phyloP scores from a whole-genome alignment of 1,140 invertebrate species.

The Holcopasites calliopsidis region DNA sequence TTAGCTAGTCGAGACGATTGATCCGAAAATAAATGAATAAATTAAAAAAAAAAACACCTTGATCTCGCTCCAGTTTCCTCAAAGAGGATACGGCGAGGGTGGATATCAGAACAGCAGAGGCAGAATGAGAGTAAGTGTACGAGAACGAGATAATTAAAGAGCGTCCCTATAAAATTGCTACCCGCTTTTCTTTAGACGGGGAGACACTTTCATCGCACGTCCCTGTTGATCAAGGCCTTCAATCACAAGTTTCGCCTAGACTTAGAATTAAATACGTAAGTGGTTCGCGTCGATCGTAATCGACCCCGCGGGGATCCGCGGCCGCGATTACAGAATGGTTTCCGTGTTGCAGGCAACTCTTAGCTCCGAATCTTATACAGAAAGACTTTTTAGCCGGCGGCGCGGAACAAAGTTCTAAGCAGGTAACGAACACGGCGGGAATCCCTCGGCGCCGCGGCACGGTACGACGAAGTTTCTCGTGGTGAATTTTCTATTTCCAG shows the following conservation, averaged over 20 bases:
- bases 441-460: too few species aligned
- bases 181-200: constrained; percentile 85
- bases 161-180: too few species aligned
- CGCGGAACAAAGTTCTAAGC: constrained; percentile 85
- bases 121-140: constrained; percentile 79
- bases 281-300: constrained; percentile 66
- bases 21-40: too few species aligned
- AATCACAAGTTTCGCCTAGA: constrained; percentile 97
- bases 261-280: constrained; percentile 97
- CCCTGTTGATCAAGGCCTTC: constrained; percentile 96
- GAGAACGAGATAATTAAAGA: background rate
- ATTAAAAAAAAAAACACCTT: background rate
- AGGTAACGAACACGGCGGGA: constrained; percentile 83
- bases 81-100: constrained; percentile 77
- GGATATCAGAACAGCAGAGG: constrained; percentile 76
- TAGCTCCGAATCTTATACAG: constrained; percentile 90
- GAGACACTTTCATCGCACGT: constrained; percentile 96
- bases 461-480: background rate
- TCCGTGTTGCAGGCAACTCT: constrained; percentile 85
- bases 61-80: constrained; percentile 75
- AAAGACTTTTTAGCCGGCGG: constrained; percentile 88
- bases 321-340: background rate
- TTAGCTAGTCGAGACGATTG: too few species aligned
- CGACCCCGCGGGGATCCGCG: background rate
- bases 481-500: constrained; percentile 81